Evolutionary conservation across 1,140 invertebrate species (phyloP), one percentile per base, ranked within the genome.

Genomic region (Ceratina calcarata): DNA sequence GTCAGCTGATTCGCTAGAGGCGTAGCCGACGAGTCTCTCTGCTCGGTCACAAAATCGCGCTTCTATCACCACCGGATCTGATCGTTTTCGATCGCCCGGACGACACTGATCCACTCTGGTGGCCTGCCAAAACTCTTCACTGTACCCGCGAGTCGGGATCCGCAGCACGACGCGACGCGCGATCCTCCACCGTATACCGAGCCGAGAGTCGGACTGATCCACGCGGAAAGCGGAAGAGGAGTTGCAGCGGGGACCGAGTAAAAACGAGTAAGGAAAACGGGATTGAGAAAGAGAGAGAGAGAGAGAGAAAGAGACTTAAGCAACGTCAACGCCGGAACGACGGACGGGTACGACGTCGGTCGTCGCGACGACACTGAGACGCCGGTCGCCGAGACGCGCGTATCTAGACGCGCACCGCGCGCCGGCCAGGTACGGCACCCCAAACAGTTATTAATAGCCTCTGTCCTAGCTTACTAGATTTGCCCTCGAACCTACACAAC

Each of bases 351-450:
- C 90, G 89, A 91, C 91, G 90, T 89, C 89, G 89, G 84, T 91
- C 91, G 92, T 92, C 92, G 91, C 92, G 89, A 92, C 92, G 91
- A 92, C 90, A 93, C 91, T 93, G 92, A 93, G 91, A 92, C 90
- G 91, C 92, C 89, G 85, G 87, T 78, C 81, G 86, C 78, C 88
- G 90, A 82, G 82, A 86, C 87, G 90, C 90, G 89, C 88, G 86
- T 89, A 88, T 90, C 89, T 87, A 86, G 86, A 91, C 82, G 80
- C 88, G 87, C 86, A 88, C 84, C 87, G 88, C 86, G 85, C 83
- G 80, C 86, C 84, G 89, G 89, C 91, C 92, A 93, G 92, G 92
- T 93, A 93, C 91, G 91, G 89, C 91, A 93, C 91, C 92, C 92
- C 90, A 91, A 93, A 92, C 89, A 85, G 89, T 92, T 93, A 93